A percentile compares a stretch with the other conserved stretches of the same genome.
These are phyloP conservation scores for Streptopelia turtur DNA, from an alignment of 2,797 vertebrate genomes.

Conservation along the genomic window DNA sequence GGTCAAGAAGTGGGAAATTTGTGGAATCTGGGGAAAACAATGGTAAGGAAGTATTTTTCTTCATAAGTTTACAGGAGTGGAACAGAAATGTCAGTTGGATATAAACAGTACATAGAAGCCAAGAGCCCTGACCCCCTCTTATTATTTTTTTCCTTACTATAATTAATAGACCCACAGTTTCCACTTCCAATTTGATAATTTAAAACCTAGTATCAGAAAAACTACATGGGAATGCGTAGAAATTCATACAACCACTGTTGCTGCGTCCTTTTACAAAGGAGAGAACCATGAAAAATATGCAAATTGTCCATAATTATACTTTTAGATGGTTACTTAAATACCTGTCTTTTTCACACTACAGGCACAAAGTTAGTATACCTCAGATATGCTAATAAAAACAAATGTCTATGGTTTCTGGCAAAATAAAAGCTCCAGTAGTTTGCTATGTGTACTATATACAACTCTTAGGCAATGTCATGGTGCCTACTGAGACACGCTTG, in stretches of 20 bases:
- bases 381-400: conserved; percentile 75
- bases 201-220: conserved; percentile 10
- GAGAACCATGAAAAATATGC: conserved; percentile 58
- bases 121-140: neutral
- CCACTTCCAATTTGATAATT: neutral
- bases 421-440: conserved; percentile 38
- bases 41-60: neutral
- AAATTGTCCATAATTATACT: conserved; percentile 71
- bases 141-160: neutral
- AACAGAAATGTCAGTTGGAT: neutral
- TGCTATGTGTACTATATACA: neutral
- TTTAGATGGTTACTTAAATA: conserved; percentile 73
- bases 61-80: rapidly evolving
- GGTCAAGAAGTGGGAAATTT: neutral
- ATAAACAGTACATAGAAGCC: neutral
- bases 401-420: conserved; percentile 71
- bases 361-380: conserved; percentile 61
- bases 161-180: neutral
- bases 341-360: conserved; percentile 71
- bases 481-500: conserved; percentile 42
- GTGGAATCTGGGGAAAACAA: neutral
- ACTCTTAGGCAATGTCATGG: conserved; percentile 42
- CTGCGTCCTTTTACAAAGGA: conserved; percentile 34
- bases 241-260: neutral
- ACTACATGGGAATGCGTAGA: neutral